Evolutionary conservation across 2,888 invertebrate genomes (phyloP).

Genomic region (Apodemia zela): DNA sequence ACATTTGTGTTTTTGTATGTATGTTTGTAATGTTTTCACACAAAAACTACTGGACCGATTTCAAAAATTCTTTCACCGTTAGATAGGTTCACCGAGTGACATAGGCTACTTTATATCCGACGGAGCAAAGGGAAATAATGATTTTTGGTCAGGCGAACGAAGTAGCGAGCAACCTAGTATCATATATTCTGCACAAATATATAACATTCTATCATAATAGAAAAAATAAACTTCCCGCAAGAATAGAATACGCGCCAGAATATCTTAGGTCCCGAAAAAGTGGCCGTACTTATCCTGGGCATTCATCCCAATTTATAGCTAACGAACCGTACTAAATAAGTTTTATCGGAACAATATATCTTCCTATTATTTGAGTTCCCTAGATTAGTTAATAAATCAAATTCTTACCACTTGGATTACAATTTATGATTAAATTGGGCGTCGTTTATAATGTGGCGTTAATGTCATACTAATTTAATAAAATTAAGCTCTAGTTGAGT

Average conservation of each 20-base stretch:
- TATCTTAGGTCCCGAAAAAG: background rate
- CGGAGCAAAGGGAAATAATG: no score
- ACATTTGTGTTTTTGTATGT: no score
- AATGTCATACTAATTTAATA: background rate
- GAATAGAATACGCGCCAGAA: background rate
- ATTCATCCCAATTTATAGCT: background rate
- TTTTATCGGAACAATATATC: background rate
- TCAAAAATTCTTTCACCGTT: no score
- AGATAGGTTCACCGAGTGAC: no score
- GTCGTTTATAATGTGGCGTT: background rate
- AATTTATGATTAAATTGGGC: background rate
- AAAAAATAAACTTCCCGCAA: background rate
- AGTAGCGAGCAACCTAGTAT: no score
- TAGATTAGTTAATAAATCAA: conserved; percentile 2
- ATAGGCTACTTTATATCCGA: no score
- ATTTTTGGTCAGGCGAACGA: no score
- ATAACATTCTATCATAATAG: background rate
- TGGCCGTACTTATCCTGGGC: background rate
- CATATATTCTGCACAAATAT: background rate
- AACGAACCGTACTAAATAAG: conserved; percentile 2
- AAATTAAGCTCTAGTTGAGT: background rate
- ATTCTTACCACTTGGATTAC: background rate
- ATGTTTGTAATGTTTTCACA: no score
- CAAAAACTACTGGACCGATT: no score
- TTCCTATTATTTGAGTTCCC: background rate